Conservation (phyloP, 2,888 invertebrate genomes). For the Chalcis sispes region DNA sequence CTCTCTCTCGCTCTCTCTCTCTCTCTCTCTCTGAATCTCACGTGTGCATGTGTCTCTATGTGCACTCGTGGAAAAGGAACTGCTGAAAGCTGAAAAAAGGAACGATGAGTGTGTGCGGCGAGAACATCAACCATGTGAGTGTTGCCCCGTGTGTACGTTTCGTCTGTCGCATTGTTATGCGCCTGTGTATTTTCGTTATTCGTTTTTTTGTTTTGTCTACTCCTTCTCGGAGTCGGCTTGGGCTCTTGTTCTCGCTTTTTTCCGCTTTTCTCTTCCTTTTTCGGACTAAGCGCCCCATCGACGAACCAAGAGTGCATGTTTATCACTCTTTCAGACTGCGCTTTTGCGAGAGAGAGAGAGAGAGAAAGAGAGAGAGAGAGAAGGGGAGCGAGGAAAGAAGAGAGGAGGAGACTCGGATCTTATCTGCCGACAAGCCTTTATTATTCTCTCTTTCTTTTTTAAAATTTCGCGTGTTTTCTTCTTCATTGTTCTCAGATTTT, state of each 20-base stretch:
- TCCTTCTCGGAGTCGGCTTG: background rate
- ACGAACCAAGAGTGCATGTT: constrained; percentile 8
- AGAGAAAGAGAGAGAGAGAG: too few species aligned
- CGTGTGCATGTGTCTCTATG: too few species aligned
- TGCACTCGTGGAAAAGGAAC: too few species aligned
- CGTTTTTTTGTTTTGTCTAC: background rate
- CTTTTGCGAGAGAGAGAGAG: constrained; percentile 40
- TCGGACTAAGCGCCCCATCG: constrained; percentile 33
- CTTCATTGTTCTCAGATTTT: constrained; percentile 15
- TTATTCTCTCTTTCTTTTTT: constrained; percentile 16
- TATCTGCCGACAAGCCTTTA: background rate
- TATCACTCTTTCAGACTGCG: constrained; percentile 28
- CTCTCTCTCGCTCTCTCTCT: background rate
- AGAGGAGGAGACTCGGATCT: background rate
- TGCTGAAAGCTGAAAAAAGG: too few species aligned
- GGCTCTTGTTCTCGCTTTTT: background rate
- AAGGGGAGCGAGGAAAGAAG: too few species aligned
- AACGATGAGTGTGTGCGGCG: background rate
- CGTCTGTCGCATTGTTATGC: background rate
- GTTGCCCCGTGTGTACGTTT: too few species aligned
- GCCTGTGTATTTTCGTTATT: background rate
- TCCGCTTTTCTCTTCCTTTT: constrained; percentile 3
- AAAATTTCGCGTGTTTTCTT: background rate
- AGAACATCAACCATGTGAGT: too few species aligned
- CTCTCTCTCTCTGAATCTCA: too few species aligned